Percentiles rank a stretch among this genome's conserved stretches.
phyloP scores from a whole-genome alignment of 2,888 invertebrate species.

The Zootermopsis nevadensis region DNA sequence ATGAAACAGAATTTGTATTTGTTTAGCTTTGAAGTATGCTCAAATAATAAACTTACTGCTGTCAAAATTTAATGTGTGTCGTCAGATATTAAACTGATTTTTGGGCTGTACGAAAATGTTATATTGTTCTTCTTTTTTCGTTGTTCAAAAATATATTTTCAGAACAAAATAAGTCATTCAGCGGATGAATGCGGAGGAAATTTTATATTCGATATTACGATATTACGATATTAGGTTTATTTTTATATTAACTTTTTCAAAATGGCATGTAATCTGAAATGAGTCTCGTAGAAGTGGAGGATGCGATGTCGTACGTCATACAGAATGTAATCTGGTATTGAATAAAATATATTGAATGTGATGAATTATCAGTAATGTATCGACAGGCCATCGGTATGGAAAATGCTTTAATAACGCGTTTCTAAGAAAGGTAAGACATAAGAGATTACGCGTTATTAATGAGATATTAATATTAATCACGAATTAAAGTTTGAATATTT shows the following conservation, averaged over 20 bases:
- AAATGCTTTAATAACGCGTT: background rate
- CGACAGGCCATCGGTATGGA: too few species aligned
- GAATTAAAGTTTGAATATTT: background rate
- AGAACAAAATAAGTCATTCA: background rate
- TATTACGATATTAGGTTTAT: background rate
- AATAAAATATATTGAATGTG: too few species aligned
- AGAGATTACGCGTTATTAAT: too few species aligned
- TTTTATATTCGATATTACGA: background rate
- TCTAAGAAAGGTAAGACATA: background rate
- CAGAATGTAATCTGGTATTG: too few species aligned
- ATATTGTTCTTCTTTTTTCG: background rate
- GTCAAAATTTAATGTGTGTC: background rate
- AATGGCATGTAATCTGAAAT: background rate
- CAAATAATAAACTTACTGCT: slow-evolving; percentile 12
- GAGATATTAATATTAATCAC: background rate
- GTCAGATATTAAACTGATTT: background rate
- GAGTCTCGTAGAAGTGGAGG: background rate
- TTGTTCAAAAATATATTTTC: slow-evolving; percentile 1
- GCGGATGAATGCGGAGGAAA: background rate
- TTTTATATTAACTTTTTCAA: background rate
- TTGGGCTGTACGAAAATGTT: background rate
- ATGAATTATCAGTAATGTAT: too few species aligned
- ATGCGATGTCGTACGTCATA: too few species aligned
- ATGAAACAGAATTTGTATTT: background rate
- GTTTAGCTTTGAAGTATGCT: slow-evolving; percentile 6